phyloP scores from a whole-genome alignment of 2,797 vertebrate species.

The Phalanger gymnotis region DNA sequence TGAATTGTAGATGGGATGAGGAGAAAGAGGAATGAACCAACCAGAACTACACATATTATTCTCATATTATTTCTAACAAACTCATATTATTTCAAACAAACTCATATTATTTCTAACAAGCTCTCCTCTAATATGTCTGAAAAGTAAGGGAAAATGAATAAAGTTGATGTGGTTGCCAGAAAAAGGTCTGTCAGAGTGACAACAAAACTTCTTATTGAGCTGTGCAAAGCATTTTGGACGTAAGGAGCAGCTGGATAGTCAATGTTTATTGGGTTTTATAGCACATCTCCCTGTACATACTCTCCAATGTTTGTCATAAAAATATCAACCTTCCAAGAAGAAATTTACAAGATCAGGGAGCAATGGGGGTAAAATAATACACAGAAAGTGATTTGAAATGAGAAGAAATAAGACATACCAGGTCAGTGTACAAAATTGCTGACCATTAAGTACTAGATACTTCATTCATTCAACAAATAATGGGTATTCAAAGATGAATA shows the following conservation, averaged over 20 bases:
- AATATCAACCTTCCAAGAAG: constrained; percentile 9
- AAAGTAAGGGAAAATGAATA: background rate
- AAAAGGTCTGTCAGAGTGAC: constrained; percentile 12
- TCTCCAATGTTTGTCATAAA: constrained; percentile 45
- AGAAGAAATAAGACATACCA: background rate
- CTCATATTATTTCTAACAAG: constrained; percentile 63
- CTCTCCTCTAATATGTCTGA: constrained; percentile 33
- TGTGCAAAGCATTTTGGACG: background rate
- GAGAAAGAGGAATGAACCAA: constrained; percentile 65
- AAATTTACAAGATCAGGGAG: background rate
- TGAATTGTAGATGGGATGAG: constrained; percentile 74
- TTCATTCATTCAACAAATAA: background rate
- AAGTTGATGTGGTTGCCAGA: constrained; percentile 41
- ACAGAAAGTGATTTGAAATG: background rate
- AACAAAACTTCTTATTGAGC: constrained; percentile 15
- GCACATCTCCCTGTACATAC: constrained; percentile 19
- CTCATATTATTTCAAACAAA: constrained; percentile 63
- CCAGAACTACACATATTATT: constrained; percentile 15
- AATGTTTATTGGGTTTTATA: constrained; percentile 52
- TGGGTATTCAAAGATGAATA: background rate
- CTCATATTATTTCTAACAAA: constrained; percentile 68
- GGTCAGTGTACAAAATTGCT: background rate
- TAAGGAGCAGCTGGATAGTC: background rate
- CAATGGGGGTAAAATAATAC: background rate
- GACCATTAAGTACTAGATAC: background rate